Percentiles rank a stretch among this genome's conserved stretches.
These are phyloP conservation scores for Drosophila seclusa DNA, from an alignment of 2,888 invertebrate genomes.

Conservation along the genomic window DNA sequence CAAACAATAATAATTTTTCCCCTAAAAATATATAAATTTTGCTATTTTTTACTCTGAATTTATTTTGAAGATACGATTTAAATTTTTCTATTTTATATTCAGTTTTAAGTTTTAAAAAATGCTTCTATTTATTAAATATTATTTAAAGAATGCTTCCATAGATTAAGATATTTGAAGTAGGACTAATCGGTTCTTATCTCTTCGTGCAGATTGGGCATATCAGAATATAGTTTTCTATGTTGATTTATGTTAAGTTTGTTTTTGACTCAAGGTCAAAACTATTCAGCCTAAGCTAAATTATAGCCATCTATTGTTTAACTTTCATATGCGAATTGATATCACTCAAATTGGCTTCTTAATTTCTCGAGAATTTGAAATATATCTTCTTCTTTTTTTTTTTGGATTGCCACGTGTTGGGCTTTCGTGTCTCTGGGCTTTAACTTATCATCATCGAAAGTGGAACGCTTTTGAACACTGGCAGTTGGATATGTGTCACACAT, in stretches of 20 bases:
- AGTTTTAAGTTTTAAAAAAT: too few relatives aligned
- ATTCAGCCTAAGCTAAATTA: background rate
- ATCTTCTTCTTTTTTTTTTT: background rate
- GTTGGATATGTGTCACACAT: conserved; percentile 73
- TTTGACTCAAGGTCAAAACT: background rate
- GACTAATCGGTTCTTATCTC: background rate
- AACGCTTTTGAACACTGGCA: conserved; percentile 27
- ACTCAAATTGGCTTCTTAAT: background rate
- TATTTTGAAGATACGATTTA: too few relatives aligned
- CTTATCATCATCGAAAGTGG: conserved; percentile 40
- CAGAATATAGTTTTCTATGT: background rate
- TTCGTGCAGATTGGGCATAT: background rate
- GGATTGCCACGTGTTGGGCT: conserved; percentile 16
- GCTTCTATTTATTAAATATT: background rate
- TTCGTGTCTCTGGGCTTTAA: conserved; percentile 15
- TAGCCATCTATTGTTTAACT: background rate
- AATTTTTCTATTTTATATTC: too few relatives aligned
- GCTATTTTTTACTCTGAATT: background rate
- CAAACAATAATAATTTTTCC: background rate
- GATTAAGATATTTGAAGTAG: background rate
- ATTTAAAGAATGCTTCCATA: background rate
- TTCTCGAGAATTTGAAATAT: conserved; percentile 4
- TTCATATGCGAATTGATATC: background rate
- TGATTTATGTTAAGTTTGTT: background rate
- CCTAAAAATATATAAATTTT: background rate